Evolutionary conservation across 2,797 vertebrate species (phyloP), one percentile per base, ranked within the genome.

Genomic region (Lindbergichthys nudifrons): DNA sequence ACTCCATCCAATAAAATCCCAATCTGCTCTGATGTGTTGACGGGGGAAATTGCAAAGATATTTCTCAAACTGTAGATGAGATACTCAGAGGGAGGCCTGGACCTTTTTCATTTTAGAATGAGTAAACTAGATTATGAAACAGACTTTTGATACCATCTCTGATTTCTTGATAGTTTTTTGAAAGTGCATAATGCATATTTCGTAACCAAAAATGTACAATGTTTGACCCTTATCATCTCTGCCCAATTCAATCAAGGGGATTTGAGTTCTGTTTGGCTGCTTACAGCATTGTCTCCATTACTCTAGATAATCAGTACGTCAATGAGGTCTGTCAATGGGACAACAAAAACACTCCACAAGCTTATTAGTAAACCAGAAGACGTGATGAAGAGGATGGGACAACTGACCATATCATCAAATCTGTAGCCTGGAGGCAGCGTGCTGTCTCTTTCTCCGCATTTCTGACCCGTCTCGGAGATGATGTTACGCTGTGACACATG

Each of bases 401-500:
- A 78, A 90, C 92, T 88, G 81, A 93, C 93, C 92, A 80, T 73
- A 50, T 94, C 82, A 74, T 78, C 50, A 58, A 70, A 92, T 78
- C 67, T 92, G 73, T 96, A 97, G 3, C 93, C 94, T 0, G 96
- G 96, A 6, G 97, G 98, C 50, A 98, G 93, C 0, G 97, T 95
- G 82, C 94, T 93, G 0, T 97, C 96, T 88, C 89, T 92, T 43
- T 95, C 97, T 73, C 98, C 97, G 80, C 95, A 95, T 42, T 92
- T 94, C 2, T 92, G 84, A 66, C 53, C 93, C 18, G 91, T 89
- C 57, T 95, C 89, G 23, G 87, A 54, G 2, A 36, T 88, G 66
- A 88, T 0, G 6, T 1, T 78, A 84, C 54, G 84, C 93, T 96
- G 88, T 9, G 83, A 82, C 43, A 90, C 87, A 87, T 90, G 90